phyloP scores from a whole-genome alignment of 2,888 invertebrate species.

The Dolichomitus sp. region DNA sequence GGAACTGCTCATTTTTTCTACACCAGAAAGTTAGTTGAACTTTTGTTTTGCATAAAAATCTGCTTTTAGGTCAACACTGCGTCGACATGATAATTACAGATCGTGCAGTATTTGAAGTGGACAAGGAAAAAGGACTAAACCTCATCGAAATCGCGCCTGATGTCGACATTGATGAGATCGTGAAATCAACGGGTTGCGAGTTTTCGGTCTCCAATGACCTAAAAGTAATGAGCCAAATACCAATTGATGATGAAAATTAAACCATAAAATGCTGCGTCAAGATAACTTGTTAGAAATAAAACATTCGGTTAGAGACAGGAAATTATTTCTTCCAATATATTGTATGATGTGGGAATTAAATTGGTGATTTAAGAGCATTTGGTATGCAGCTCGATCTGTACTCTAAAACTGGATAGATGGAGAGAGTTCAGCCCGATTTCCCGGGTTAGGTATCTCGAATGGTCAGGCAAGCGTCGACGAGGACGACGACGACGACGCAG shows the following conservation, averaged over 20 bases:
- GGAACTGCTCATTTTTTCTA: too few species aligned
- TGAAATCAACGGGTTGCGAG: conserved; percentile 94
- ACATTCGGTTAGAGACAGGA: neutral
- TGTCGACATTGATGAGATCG: conserved; percentile 94
- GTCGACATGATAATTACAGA: conserved; percentile 99
- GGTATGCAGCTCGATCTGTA: conserved; percentile 19
- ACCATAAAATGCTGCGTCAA: neutral
- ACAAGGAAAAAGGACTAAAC: conserved; percentile 93
- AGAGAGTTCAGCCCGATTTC: conserved; percentile 59
- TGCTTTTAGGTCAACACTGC: conserved; percentile 88
- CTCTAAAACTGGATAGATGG: conserved; percentile 41
- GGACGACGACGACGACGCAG: conserved; percentile 38
- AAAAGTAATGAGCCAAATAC: conserved; percentile 93
- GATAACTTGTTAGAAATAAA: neutral
- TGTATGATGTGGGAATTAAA: conserved; percentile 28
- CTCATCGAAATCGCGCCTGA: conserved; percentile 96
- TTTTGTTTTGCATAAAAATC: neutral
- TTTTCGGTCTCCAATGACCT: conserved; percentile 94
- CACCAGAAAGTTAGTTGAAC: neutral
- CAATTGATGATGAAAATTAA: conserved; percentile 72
- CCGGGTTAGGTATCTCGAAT: conserved; percentile 67
- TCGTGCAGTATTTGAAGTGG: conserved; percentile 97
- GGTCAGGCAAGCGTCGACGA: conserved; percentile 70
- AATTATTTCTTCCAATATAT: neutral
- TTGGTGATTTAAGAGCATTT: conserved; percentile 35